A percentile compares a stretch with the other conserved stretches of the same genome.
These are phyloP conservation scores for Corythoichthys intestinalis DNA, from an alignment of 2,113 vertebrate genomes.

Conservation along the genomic window DNA sequence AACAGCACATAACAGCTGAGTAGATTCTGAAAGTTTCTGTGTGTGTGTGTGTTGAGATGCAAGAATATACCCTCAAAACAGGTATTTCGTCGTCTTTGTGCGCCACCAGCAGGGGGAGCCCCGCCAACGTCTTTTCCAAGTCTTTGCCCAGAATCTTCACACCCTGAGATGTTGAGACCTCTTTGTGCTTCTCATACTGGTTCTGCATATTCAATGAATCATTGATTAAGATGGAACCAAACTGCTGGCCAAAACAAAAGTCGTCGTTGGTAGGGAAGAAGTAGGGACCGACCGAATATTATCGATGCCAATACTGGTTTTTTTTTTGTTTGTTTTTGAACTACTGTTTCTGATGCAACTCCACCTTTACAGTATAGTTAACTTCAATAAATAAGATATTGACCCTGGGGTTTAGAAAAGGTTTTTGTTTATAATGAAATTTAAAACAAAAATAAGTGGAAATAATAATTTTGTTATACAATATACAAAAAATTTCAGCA, in stretches of 20 bases:
- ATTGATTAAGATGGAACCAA: background rate
- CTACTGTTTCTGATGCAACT: no score
- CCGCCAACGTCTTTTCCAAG: constrained; percentile 91
- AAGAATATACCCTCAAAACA: constrained; percentile 82
- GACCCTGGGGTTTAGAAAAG: background rate
- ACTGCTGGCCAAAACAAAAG: background rate
- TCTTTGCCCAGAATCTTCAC: constrained; percentile 98
- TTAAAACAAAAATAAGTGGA: no score
- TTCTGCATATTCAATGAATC: constrained; percentile 67
- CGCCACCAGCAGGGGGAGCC: constrained; percentile 91
- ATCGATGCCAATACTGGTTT: no score
- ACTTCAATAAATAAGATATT: background rate
- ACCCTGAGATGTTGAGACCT: constrained; percentile 88
- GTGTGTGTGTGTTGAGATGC: constrained; percentile 3
- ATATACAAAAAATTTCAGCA: no score
- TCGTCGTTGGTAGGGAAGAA: no score
- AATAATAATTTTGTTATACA: no score
- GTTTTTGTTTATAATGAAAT: background rate
- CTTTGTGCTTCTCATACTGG: constrained; percentile 97
- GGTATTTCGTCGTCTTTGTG: constrained; percentile 91
- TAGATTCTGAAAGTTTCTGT: background rate
- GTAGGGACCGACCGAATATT: no score
- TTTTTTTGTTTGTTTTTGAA: no score
- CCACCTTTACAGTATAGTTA: no score
- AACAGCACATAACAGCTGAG: background rate